Evolutionary conservation across 2,797 vertebrate genomes (phyloP).

Genomic region (Rhyacichthys aspro): DNA sequence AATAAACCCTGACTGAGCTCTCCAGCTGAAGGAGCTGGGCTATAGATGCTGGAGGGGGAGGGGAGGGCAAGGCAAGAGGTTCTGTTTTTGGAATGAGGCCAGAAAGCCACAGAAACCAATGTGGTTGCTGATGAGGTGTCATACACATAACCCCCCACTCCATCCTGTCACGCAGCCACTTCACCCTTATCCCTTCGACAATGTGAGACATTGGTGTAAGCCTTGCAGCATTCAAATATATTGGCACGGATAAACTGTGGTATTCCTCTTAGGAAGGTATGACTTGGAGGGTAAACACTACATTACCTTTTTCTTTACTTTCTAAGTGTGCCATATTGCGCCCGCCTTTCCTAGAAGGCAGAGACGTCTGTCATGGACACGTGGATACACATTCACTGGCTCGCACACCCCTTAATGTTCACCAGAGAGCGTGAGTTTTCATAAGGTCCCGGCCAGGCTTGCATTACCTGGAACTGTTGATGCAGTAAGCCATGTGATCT

Average conservation of each 20-base stretch:
- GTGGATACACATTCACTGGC: conserved; percentile 23
- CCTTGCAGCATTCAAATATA: conserved; percentile 24
- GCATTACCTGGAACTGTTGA: conserved; percentile 77
- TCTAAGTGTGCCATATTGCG: conserved; percentile 53
- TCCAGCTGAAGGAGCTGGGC: conserved; percentile 63
- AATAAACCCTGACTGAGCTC: conserved; percentile 68
- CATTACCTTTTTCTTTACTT: conserved; percentile 7
- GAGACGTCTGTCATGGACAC: conserved; percentile 49
- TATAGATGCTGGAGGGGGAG: conserved; percentile 32
- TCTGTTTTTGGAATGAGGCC: conserved; percentile 64
- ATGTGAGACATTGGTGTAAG: conserved; percentile 52
- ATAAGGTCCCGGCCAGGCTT: conserved; percentile 67
- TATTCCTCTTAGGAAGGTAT: conserved; percentile 36
- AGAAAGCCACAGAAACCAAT: conserved; percentile 66
- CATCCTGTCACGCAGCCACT: conserved; percentile 54
- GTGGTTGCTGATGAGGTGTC: conserved; percentile 69
- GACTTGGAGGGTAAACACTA: conserved; percentile 45
- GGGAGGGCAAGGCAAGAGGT: conserved; percentile 32
- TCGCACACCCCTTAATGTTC: conserved; percentile 45
- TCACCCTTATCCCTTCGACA: conserved; percentile 20
- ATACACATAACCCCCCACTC: conserved; percentile 25
- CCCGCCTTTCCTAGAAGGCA: conserved; percentile 68
- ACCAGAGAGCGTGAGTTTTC: conserved; percentile 63
- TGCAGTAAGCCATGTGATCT: conserved; percentile 73
- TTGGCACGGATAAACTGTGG: conserved; percentile 44